phyloP scores from a whole-genome alignment of 2,888 invertebrate species.

The Caenorhabditis parvicauda region DNA sequence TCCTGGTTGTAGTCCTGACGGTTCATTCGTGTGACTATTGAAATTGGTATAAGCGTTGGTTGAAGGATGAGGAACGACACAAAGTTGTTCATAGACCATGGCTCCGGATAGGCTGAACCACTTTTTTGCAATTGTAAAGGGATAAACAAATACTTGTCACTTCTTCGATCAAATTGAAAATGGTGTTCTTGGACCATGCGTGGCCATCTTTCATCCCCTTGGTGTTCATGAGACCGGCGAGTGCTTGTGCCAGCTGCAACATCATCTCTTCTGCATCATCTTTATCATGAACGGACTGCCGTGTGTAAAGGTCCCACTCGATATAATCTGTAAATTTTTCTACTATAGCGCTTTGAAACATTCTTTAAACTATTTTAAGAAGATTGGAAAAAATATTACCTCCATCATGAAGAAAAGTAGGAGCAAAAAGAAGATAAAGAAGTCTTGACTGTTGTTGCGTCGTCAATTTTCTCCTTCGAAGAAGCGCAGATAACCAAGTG shows the following conservation, averaged over 20 bases:
- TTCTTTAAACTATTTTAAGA: too few species aligned
- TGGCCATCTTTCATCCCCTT: constrained; percentile 1
- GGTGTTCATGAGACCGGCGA: constrained; percentile 8
- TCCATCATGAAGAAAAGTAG: constrained; percentile 2
- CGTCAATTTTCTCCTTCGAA: constrained; percentile 1
- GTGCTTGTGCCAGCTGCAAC: constrained; percentile 9
- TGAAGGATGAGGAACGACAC: constrained; percentile 17
- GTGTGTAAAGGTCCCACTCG: constrained; percentile 11
- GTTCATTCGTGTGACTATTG: constrained; percentile 18
- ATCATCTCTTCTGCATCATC: constrained; percentile 8
- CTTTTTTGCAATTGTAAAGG: neutral
- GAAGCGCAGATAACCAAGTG: neutral
- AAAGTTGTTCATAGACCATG: constrained; percentile 30
- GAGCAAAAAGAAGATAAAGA: constrained; percentile 17
- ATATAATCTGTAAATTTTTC: constrained; percentile 14
- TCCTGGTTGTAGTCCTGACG: constrained; percentile 16
- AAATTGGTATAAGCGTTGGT: constrained; percentile 19
- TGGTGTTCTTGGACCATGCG: constrained; percentile 18
- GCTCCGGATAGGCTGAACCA: constrained; percentile 25
- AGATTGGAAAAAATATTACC: too few species aligned
- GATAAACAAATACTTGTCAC: constrained; percentile 13
- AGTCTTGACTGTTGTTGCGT: constrained; percentile 3
- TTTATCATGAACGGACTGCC: constrained; percentile 2
- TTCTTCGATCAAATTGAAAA: constrained; percentile 29
- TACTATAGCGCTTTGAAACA: neutral